Evolutionary conservation across 1,140 invertebrate species (phyloP), one percentile per base, ranked within the genome.

Genomic region (Mizuhopecten yessoensis): DNA sequence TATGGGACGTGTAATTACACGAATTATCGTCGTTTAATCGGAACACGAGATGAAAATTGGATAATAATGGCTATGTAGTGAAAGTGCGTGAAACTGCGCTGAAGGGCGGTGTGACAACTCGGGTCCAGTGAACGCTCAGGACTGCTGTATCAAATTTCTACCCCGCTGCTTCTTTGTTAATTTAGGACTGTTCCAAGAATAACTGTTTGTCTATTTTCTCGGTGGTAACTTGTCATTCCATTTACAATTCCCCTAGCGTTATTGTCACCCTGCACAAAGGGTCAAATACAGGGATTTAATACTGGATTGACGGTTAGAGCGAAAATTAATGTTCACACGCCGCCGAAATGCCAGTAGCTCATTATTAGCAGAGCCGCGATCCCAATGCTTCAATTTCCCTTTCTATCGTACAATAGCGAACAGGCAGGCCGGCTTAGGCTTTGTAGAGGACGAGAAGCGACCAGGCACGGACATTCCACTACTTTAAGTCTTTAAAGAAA

Each of bases 11-110:
- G 57, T 75, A 75, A 75, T 75, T 75, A 75, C 57, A 75, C 57
- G 57, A 75, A 75, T 75, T 75, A 75, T 75, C 57, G n/a, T 75
- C 57, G n/a, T 75, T 75, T 75, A 75, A 75, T 75, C 57, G 57
- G 57, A 75, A 75, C 57, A 75, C 57, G 57, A 75, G 57, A 75
- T 75, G 57, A 75, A 75, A 75, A 75, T 75, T 75, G 57, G 57
- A 75, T 75, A 75, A 75, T 75, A 75, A n/a, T 75, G n/a, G 57
- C 57, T 75, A 75, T 29, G 57, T 75, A 75, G 23, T 75, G 57
- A 75, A 75, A 75, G n/a, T 75, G 57, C 57, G 57, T 29, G 57
- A 75, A 75, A 75, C 57, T 29, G 57, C 29, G 17, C 57, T 75
- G n/a, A 75, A 75, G 57, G 57, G 57, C 23, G n/a, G 57, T 75